Evolutionary conservation across 1,140 invertebrate species (phyloP).

Genomic region (Ceratina japonica): DNA sequence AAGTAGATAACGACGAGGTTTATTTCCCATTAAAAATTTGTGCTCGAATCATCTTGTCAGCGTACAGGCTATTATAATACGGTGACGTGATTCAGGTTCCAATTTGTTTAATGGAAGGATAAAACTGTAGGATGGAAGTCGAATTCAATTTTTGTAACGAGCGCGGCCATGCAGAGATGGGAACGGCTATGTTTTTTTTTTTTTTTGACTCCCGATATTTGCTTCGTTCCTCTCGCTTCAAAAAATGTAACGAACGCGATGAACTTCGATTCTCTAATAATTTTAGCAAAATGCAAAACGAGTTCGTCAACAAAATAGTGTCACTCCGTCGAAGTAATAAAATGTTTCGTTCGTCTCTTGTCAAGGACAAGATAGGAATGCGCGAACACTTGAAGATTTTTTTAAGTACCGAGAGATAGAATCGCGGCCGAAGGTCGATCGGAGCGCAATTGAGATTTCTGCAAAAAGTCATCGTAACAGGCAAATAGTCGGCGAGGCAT

Average conservation of each 20-base stretch:
- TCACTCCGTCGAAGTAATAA: background rate
- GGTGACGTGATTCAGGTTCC: background rate
- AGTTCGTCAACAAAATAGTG: too few relatives aligned
- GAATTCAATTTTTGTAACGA: constrained; percentile 5
- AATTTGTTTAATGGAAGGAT: constrained; percentile 18
- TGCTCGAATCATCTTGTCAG: background rate
- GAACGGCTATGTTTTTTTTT: constrained; percentile 10
- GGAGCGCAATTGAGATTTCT: constrained; percentile 3
- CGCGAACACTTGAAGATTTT: too few relatives aligned
- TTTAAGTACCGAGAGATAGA: too few relatives aligned
- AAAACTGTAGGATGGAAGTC: background rate
- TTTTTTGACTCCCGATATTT: background rate
- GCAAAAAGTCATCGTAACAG: background rate
- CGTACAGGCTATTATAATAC: background rate
- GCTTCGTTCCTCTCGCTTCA: background rate
- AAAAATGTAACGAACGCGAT: background rate
- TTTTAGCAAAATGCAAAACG: too few relatives aligned
- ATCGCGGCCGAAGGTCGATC: background rate
- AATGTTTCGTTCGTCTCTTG: background rate
- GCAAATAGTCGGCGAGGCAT: constrained; percentile 28
- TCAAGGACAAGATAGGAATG: background rate
- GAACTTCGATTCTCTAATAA: constrained; percentile 1
- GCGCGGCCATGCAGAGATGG: background rate
- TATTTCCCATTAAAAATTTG: background rate
- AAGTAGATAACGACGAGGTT: too few relatives aligned